phyloP scores from a whole-genome alignment of 64 coral and sea anemone species.

The Exaiptasia diaphana region DNA sequence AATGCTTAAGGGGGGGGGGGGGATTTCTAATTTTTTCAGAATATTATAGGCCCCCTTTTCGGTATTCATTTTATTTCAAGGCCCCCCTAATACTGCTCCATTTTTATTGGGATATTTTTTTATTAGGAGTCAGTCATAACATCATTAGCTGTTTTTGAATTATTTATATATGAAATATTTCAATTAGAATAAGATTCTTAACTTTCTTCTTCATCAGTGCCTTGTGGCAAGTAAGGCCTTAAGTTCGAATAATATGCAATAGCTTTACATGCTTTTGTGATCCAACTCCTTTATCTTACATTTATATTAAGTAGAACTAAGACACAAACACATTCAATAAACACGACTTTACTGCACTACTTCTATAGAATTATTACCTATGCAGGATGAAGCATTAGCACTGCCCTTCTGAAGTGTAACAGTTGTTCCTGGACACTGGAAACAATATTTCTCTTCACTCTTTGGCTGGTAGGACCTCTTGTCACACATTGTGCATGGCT shows the following conservation, averaged over 20 bases:
- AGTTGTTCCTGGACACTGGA: slow-evolving; percentile 55
- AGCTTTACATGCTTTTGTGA: no score
- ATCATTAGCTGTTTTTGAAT: background rate
- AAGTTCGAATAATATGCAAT: no score
- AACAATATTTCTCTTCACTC: slow-evolving; percentile 22
- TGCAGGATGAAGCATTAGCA: slow-evolving; percentile 17
- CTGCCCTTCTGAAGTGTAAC: slow-evolving; percentile 24
- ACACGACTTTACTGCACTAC: no score
- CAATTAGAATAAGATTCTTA: no score
- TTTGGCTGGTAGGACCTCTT: slow-evolving; percentile 55
- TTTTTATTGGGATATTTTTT: background rate
- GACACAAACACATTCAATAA: no score
- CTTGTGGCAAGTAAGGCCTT: no score
- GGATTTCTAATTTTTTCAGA: background rate
- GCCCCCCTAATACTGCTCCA: background rate
- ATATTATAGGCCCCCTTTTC: background rate
- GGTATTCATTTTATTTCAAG: no score
- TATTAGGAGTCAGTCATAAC: no score
- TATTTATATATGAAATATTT: no score
- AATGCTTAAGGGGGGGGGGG: background rate
- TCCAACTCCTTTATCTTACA: no score
- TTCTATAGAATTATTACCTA: slow-evolving; percentile 27
- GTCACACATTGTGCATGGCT: slow-evolving; percentile 36
- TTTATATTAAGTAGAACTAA: no score
- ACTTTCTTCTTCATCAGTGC: no score